These are phyloP conservation scores for Coregonus sp. DNA, from an alignment of 2,797 vertebrate genomes.

Conservation along the genomic window DNA sequence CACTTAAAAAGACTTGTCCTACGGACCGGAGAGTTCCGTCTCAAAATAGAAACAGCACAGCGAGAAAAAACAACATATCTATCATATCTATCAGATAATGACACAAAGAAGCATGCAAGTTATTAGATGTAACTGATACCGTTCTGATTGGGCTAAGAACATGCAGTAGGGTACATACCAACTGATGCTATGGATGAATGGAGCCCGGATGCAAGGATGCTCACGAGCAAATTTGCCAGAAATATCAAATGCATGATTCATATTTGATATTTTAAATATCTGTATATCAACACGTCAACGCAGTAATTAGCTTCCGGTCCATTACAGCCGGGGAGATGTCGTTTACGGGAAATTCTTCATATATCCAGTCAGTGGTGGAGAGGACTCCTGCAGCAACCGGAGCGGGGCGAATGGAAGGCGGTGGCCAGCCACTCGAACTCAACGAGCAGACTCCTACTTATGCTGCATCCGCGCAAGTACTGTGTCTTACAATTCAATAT, in stretches of 20 bases:
- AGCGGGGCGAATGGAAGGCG: conserved; percentile 67
- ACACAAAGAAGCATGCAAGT: not conserved
- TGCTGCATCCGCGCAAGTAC: conserved; percentile 58
- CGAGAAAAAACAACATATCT: conserved; percentile 13
- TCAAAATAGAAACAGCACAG: conserved; percentile 1
- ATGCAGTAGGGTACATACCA: conserved; percentile 81
- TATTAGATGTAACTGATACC: not conserved
- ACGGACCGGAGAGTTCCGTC: conserved; percentile 35
- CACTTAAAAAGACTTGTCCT: conserved; percentile 43
- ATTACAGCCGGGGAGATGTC: conserved; percentile 65
- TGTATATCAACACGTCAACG: conserved; percentile 73
- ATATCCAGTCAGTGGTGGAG: conserved; percentile 52
- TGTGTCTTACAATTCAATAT: conserved; percentile 20
- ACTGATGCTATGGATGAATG: conserved; percentile 72
- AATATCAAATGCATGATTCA: conserved; percentile 85
- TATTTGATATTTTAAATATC: conserved; percentile 77
- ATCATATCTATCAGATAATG: conserved; percentile 15
- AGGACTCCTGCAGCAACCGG: conserved; percentile 63
- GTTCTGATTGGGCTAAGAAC: conserved; percentile 20
- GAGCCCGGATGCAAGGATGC: conserved; percentile 74
- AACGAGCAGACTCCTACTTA: conserved; percentile 63
- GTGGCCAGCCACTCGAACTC: conserved; percentile 69
- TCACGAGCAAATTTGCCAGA: conserved; percentile 79
- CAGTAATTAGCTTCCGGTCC: conserved; percentile 65
- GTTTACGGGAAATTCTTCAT: conserved; percentile 61